phyloP scores from a whole-genome alignment of 92 coral and sea anemone genomes.

The Siderastrea radians region DNA sequence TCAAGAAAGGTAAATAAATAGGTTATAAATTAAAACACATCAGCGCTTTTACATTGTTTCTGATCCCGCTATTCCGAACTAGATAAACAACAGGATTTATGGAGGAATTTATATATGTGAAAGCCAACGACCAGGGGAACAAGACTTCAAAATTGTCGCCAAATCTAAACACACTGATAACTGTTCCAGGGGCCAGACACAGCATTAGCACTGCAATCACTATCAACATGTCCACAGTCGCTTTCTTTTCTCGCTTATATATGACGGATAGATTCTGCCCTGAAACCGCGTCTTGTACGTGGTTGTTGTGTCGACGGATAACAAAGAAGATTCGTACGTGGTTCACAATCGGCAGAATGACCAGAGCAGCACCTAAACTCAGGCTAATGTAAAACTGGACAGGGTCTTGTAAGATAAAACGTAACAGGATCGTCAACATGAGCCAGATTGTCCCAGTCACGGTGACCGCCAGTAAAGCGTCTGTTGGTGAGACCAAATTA shows the following conservation, averaged over 20 bases:
- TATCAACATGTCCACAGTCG: not conserved
- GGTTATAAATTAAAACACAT: too few relatives aligned
- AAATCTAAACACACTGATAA: not conserved
- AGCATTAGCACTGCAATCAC: conserved; percentile 2
- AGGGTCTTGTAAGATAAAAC: not conserved
- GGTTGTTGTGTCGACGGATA: conserved; percentile 17
- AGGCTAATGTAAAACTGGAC: not conserved
- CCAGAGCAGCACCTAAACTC: not conserved
- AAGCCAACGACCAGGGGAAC: not conserved
- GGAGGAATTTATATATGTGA: not conserved
- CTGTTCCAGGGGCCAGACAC: not conserved
- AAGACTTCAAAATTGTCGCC: not conserved
- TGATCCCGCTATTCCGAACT: not conserved
- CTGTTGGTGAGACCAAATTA: not conserved
- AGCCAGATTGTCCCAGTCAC: not conserved
- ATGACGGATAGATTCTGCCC: not conserved
- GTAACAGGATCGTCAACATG: not conserved
- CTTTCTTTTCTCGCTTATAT: conserved; percentile 17
- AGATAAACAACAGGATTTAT: conserved; percentile 20
- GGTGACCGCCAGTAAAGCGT: not conserved
- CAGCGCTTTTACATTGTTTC: not conserved
- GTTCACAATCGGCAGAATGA: not conserved
- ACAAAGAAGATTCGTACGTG: conserved; percentile 2
- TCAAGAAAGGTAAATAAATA: too few relatives aligned
- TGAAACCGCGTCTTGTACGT: not conserved